A percentile compares a stretch with the other conserved stretches of the same genome.
These are phyloP conservation scores for Cygnus olor DNA, from an alignment of 2,797 vertebrate genomes.

Conservation along the genomic window DNA sequence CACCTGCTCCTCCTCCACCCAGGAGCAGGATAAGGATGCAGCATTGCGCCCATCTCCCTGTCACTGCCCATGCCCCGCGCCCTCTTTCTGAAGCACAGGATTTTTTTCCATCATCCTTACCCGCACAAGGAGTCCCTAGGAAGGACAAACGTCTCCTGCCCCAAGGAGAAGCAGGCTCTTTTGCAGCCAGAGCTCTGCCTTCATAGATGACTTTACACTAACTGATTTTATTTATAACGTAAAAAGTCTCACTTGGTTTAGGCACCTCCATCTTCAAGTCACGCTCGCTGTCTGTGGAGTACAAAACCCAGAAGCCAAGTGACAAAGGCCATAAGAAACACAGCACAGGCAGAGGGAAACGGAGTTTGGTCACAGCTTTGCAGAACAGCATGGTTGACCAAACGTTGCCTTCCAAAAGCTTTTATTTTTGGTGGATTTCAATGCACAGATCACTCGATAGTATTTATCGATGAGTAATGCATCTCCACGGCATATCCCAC, in stretches of 20 bases:
- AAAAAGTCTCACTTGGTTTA: background rate
- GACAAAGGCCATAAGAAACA: background rate
- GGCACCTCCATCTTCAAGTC: background rate
- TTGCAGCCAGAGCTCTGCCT: background rate
- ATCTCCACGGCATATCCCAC: background rate
- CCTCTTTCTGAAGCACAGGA: background rate
- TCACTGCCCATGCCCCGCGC: background rate
- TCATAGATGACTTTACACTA: background rate
- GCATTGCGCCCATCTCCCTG: too few species aligned
- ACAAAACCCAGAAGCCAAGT: background rate
- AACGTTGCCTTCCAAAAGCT: background rate
- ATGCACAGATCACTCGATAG: background rate
- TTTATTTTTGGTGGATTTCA: background rate
- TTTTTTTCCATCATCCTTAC: background rate
- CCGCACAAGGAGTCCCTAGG: background rate
- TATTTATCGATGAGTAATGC: background rate
- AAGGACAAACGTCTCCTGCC: background rate
- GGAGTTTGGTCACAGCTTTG: background rate
- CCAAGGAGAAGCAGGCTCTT: background rate
- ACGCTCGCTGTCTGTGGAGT: rapidly evolving
- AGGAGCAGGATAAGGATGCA: background rate
- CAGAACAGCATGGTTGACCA: background rate
- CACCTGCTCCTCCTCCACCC: background rate
- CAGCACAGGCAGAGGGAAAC: background rate
- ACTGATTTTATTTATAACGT: background rate